Percentiles rank a stretch among this genome's conserved stretches.
Conservation (phyloP, 2,113 vertebrate species). For the Noturus placidus region DNA sequence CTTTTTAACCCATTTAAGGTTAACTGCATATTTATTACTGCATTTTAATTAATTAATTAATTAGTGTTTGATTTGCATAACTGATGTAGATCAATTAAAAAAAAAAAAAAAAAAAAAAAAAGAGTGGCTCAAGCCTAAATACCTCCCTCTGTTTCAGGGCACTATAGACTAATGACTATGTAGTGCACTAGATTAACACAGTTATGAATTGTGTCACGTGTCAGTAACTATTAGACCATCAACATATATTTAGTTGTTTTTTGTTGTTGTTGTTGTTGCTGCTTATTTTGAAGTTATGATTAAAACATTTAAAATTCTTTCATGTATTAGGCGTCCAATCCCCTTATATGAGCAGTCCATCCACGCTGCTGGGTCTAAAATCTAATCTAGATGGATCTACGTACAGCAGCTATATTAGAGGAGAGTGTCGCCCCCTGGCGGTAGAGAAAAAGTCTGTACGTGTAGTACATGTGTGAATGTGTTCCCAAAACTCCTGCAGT, state of each 20-base stretch:
- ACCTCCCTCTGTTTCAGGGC: not conserved
- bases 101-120: not conserved
- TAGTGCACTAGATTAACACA: not conserved
- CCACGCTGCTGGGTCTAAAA: not conserved
- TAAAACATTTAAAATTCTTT: no score
- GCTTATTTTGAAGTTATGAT: no score
- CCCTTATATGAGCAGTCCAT: not conserved
- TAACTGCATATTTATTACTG: not conserved
- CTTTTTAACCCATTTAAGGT: constrained; percentile 2
- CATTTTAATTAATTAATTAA: no score
- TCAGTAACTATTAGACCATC: not conserved
- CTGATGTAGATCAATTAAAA: not conserved
- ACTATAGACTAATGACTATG: not conserved
- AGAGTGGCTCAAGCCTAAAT: not conserved
- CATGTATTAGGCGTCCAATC: not conserved
- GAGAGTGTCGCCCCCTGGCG: constrained; percentile 15
- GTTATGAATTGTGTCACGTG: not conserved
- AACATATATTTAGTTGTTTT: not conserved
- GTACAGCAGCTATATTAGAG: not conserved
- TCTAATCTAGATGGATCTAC: no score
- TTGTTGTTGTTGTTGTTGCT: no score
- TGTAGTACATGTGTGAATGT: not conserved
- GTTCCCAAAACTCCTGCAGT: no score
- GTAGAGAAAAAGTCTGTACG: not conserved
- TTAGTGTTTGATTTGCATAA: not conserved